Conservation (phyloP, 2,888 invertebrate genomes). For the Cybosia mesomella region DNA sequence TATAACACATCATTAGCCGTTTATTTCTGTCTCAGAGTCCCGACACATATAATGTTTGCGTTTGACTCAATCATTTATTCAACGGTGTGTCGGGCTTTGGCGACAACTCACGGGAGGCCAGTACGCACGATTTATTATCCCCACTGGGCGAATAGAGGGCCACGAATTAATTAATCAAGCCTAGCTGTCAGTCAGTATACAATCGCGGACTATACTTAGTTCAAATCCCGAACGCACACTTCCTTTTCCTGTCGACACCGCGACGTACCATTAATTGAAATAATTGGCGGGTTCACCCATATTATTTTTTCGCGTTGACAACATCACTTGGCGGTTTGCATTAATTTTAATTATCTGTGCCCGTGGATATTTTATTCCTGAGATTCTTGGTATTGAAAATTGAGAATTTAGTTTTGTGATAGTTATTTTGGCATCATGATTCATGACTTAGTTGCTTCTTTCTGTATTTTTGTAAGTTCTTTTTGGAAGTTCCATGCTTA, state of each 20-base stretch:
- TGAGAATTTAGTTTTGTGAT: conserved; percentile 31
- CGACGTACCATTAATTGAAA: conserved; percentile 84
- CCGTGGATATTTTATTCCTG: conserved; percentile 26
- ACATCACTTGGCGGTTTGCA: conserved; percentile 65
- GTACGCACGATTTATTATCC: conserved; percentile 83
- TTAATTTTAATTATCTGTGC: conserved; percentile 60
- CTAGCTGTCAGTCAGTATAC: conserved; percentile 82
- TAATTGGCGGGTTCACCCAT: conserved; percentile 79
- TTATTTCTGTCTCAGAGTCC: conserved; percentile 73
- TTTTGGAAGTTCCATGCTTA: background rate
- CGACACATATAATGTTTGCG: conserved; percentile 78
- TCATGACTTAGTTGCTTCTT: conserved; percentile 20
- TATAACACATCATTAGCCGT: conserved; percentile 82
- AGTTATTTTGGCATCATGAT: conserved; percentile 29
- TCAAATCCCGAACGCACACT: conserved; percentile 65
- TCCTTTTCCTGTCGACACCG: conserved; percentile 83
- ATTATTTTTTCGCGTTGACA: conserved; percentile 80
- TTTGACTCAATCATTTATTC: conserved; percentile 84
- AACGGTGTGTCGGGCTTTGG: conserved; percentile 70
- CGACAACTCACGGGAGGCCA: conserved; percentile 85
- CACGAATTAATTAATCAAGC: conserved; percentile 85
- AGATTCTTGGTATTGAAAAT: conserved; percentile 46
- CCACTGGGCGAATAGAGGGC: conserved; percentile 73
- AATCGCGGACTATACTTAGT: conserved; percentile 78
- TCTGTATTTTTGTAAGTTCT: conserved; percentile 12